A percentile compares a stretch with the other conserved stretches of the same genome.
Evolutionary conservation across 1,140 invertebrate species (phyloP).

Genomic region (Piezodorus guildinii): DNA sequence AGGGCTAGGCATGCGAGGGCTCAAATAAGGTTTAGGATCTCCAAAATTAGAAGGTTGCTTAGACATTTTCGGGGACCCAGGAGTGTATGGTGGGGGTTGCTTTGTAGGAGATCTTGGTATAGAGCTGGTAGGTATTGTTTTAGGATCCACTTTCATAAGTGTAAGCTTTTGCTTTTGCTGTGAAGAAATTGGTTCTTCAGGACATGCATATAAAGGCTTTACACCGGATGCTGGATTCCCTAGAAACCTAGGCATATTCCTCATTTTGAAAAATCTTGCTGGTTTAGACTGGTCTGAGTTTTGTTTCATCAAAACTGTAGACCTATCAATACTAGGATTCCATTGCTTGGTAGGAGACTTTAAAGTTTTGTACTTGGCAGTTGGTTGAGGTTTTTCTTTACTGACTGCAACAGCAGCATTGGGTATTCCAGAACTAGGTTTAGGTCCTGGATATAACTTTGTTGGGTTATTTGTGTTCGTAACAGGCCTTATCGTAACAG

Average conservation of each 20-base stretch:
- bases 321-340: conserved; percentile 44
- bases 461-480: neutral
- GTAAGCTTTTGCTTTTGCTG: conserved; percentile 33
- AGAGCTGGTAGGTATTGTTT: conserved; percentile 33
- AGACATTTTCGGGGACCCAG: conserved; percentile 25
- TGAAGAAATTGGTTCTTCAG: conserved; percentile 14
- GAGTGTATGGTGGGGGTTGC: conserved; percentile 26
- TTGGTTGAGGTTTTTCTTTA: conserved; percentile 8
- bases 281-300: conserved; percentile 34
- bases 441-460: conserved; percentile 13
- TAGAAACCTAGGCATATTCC: conserved; percentile 45
- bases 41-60: conserved; percentile 15
- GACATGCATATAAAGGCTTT: conserved; percentile 44
- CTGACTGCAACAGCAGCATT: neutral
- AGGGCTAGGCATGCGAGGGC: conserved; percentile 22
- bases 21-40: conserved; percentile 19
- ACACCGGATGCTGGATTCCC: conserved; percentile 48
- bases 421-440: neutral
- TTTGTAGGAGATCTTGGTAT: conserved; percentile 23
- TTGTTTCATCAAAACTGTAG: conserved; percentile 39
- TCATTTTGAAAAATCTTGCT: conserved; percentile 45
- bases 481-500: conserved; percentile 22
- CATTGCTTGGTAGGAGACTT: conserved; percentile 44
- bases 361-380: conserved; percentile 42
- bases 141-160: conserved; percentile 49